Evolutionary conservation across 2,113 vertebrate species (phyloP).

Genomic region (Conger conger): DNA sequence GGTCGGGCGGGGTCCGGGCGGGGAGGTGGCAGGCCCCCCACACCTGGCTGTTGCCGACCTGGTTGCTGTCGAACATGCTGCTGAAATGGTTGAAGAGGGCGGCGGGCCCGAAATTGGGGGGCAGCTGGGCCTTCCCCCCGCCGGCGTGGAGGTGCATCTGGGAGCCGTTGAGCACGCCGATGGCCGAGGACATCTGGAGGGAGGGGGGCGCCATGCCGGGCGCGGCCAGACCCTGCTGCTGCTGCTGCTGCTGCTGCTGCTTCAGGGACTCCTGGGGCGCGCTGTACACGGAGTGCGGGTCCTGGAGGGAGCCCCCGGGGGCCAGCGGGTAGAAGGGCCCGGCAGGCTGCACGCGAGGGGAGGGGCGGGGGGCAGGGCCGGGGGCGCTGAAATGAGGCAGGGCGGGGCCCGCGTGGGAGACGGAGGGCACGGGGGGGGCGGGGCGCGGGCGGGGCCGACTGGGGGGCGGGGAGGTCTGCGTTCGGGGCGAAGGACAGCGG

Average conservation of each 20-base stretch:
- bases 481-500: constrained; percentile 77
- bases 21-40: constrained; percentile 92
- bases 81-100: constrained; percentile 96
- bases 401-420: constrained; percentile 80
- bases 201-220: constrained; percentile 71
- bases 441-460: constrained; percentile 64
- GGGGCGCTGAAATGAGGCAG: constrained; percentile 90
- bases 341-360: constrained; percentile 88
- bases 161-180: constrained; percentile 92
- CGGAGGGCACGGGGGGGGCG: constrained; percentile 63
- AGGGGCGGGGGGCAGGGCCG: constrained; percentile 81
- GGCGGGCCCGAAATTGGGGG: constrained; percentile 85
- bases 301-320: constrained; percentile 77
- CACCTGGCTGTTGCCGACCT: constrained; percentile 90
- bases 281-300: constrained; percentile 90
- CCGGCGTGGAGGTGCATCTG: constrained; percentile 90
- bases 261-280: constrained; percentile 66
- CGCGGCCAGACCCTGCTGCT: constrained; percentile 73
- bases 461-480: constrained; percentile 73
- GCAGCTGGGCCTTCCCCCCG: constrained; percentile 86
- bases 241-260: constrained; percentile 70
- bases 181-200: constrained; percentile 84
- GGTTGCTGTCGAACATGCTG: constrained; percentile 93
- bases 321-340: constrained; percentile 89
- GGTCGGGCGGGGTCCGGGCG: constrained; percentile 83